A percentile compares a stretch with the other conserved stretches of the same genome.
These are phyloP conservation scores for Semibalanus balanoides DNA, from an alignment of 1,140 invertebrate genomes.

Conservation along the genomic window DNA sequence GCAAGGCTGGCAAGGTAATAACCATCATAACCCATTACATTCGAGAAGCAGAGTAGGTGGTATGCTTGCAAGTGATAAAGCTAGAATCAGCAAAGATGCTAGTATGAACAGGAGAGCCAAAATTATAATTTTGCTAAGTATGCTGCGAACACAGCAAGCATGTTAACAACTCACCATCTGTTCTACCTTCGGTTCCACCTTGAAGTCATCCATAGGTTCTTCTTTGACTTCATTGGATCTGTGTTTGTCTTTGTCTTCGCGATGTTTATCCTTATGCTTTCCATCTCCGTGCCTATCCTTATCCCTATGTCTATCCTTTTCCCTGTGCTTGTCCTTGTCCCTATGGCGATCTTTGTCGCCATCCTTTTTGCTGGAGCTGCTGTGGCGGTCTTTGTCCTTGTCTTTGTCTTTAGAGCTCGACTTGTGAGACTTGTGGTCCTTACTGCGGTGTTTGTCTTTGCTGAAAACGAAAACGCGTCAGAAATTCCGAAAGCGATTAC, in stretches of 20 bases:
- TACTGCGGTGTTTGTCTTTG: constrained; percentile 4
- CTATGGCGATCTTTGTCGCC: constrained; percentile 23
- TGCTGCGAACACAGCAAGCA: no score
- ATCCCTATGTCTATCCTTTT: constrained; percentile 23
- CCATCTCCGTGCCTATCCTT: constrained; percentile 27
- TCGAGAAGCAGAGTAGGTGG: no score
- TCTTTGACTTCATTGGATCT: neutral
- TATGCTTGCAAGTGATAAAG: no score
- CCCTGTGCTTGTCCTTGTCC: constrained; percentile 29
- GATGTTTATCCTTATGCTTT: constrained; percentile 26
- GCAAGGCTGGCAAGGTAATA: no score
- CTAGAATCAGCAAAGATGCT: no score
- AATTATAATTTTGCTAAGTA: no score
- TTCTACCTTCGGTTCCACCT: no score
- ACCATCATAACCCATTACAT: no score
- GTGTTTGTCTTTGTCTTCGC: constrained; percentile 17
- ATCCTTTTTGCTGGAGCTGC: constrained; percentile 17
- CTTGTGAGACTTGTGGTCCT: constrained; percentile 21
- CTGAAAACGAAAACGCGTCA: neutral
- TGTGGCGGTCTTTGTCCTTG: constrained; percentile 17
- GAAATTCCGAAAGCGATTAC: no score
- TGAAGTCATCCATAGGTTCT: constrained; percentile 6
- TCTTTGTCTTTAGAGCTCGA: constrained; percentile 20
- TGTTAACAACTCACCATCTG: no score
- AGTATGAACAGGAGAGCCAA: no score